Evolutionary conservation across 2,888 invertebrate genomes (phyloP).

Genomic region (Philereme transversata): DNA sequence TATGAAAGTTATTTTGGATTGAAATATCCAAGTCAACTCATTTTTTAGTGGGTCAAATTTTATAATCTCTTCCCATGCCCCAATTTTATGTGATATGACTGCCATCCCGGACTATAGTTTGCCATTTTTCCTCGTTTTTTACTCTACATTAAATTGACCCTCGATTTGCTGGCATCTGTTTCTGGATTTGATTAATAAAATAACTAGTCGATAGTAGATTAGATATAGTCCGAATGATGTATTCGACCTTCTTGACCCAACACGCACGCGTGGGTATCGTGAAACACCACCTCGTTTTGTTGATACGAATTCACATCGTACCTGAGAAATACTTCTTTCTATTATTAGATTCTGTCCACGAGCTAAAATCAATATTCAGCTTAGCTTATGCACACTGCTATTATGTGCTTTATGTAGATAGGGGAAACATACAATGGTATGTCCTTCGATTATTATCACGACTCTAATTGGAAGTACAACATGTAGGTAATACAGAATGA

Average conservation of each 20-base stretch:
- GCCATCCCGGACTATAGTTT: neutral
- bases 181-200: constrained; percentile 4
- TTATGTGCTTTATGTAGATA: constrained; percentile 16
- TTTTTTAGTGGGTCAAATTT: neutral
- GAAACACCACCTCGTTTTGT: constrained; percentile 18
- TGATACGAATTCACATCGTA: constrained; percentile 5
- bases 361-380: constrained; percentile 31
- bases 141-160: too few relatives aligned
- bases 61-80: neutral
- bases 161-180: neutral
- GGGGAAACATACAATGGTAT: constrained; percentile 11
- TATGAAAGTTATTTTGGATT: neutral
- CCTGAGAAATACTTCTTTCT: constrained; percentile 34
- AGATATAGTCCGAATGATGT: constrained; percentile 18
- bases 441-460: constrained; percentile 27
- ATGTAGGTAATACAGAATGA: constrained; percentile 10
- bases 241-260: constrained; percentile 35
- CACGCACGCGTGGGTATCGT: constrained; percentile 25
- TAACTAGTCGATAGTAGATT: neutral
- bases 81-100: neutral
- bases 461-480: constrained; percentile 16
- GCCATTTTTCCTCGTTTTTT: neutral
- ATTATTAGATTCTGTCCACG: constrained; percentile 30
- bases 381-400: constrained; percentile 9
- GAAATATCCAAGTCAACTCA: neutral